Evolutionary conservation across 1,140 invertebrate species (phyloP).

Genomic region (Adelges cooleyi): DNA sequence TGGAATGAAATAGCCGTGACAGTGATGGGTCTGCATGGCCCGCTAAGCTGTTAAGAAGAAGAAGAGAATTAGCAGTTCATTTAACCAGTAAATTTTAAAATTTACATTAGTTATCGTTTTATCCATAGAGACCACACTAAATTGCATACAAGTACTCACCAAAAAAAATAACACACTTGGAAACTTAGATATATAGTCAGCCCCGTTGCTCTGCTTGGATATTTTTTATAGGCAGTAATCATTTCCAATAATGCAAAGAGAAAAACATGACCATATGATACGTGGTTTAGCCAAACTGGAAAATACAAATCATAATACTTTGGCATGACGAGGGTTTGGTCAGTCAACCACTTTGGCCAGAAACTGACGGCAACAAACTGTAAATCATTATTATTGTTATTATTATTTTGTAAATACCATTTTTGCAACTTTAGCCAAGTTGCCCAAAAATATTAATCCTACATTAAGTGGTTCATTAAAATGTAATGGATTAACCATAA

Average conservation of each 20-base stretch:
- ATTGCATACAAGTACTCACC: constrained; percentile 40
- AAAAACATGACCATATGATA: constrained; percentile 69
- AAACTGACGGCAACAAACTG: constrained; percentile 79
- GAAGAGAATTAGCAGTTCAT: no score
- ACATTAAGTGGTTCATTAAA: no score
- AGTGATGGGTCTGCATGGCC: no score
- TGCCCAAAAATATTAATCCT: no score
- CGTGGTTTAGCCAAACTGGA: constrained; percentile 77
- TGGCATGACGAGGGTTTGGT: constrained; percentile 76
- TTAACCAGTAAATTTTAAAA: no score
- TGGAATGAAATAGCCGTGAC: no score
- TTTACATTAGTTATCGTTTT: no score
- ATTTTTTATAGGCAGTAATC: constrained; percentile 56
- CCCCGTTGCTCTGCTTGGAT: constrained; percentile 51
- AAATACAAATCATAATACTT: constrained; percentile 62
- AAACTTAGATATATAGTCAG: constrained; percentile 47
- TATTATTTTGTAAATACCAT: no score
- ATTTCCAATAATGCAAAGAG: constrained; percentile 59
- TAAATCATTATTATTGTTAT: constrained; percentile 31
- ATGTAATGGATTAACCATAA: no score
- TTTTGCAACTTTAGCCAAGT: no score
- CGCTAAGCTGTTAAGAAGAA: no score
- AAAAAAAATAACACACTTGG: constrained; percentile 56
- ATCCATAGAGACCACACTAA: no score
- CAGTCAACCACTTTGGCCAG: constrained; percentile 70